Percentiles rank a stretch among this genome's conserved stretches.
phyloP scores from a whole-genome alignment of 1,140 invertebrate genomes.

The Oryzaephilus surinamensis region DNA sequence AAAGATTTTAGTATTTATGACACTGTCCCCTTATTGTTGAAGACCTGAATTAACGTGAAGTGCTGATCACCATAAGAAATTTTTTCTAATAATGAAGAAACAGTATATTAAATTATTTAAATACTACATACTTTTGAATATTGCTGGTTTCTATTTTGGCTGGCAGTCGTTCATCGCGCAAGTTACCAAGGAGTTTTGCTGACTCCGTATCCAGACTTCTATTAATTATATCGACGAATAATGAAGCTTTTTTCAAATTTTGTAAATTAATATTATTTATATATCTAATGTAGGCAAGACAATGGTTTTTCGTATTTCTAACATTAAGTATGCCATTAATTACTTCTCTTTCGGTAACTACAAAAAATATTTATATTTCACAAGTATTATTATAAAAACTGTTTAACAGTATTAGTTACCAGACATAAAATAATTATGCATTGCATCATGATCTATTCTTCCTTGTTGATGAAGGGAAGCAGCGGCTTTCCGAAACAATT shows the following conservation, averaged over 20 bases:
- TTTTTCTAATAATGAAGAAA: no score
- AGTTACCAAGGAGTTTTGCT: slow-evolving; percentile 75
- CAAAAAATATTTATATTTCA: slow-evolving; percentile 24
- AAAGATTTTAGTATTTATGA: no score
- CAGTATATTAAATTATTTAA: no score
- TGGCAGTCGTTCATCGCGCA: slow-evolving; percentile 79
- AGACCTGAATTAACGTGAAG: no score
- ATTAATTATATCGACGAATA: slow-evolving; percentile 92
- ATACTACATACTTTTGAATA: slow-evolving; percentile 70
- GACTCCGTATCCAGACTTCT: slow-evolving; percentile 89
- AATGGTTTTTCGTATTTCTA: slow-evolving; percentile 92
- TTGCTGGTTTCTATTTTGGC: slow-evolving; percentile 82
- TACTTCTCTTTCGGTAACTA: slow-evolving; percentile 95
- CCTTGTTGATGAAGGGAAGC: slow-evolving; percentile 71
- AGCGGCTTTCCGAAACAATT: slow-evolving; percentile 84
- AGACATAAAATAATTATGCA: slow-evolving; percentile 99
- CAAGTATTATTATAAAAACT: neutral
- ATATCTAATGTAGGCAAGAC: slow-evolving; percentile 88
- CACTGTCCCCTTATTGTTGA: no score
- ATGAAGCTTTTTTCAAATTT: slow-evolving; percentile 84
- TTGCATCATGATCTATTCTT: slow-evolving; percentile 83
- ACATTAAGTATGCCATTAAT: slow-evolving; percentile 91
- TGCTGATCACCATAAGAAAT: no score
- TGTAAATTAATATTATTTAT: slow-evolving; percentile 97
- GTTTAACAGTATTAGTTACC: slow-evolving; percentile 47